phyloP scores from a whole-genome alignment of 2,888 invertebrate species.

The Mythimna loreyi region DNA sequence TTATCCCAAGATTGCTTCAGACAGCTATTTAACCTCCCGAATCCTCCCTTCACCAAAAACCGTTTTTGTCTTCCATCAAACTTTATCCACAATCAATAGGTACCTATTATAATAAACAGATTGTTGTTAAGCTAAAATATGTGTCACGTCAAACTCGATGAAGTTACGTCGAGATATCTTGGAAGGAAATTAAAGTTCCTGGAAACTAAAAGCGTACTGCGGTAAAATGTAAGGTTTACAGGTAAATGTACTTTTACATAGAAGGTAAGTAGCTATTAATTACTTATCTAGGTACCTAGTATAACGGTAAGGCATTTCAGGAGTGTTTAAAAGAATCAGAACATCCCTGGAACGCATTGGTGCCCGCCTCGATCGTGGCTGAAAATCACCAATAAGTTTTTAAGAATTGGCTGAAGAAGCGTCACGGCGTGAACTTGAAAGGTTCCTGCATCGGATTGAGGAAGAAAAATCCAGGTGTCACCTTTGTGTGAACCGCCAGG shows the following conservation, averaged over 20 bases:
- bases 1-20: too few species aligned
- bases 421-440: too few species aligned
- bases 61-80: background rate
- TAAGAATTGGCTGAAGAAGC: too few species aligned
- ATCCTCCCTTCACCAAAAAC: background rate
- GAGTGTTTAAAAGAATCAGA: too few species aligned
- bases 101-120: conserved; percentile 2
- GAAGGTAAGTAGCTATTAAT: background rate
- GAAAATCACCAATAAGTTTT: too few species aligned
- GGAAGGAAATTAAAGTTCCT: conserved; percentile 56
- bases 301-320: background rate
- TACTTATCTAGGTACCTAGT: background rate
- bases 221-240: conserved; percentile 13
- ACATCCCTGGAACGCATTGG: too few species aligned
- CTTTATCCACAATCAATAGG: background rate
- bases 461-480: too few species aligned
- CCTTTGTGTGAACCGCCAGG: too few species aligned
- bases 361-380: too few species aligned
- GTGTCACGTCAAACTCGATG: conserved; percentile 35
- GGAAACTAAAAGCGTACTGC: conserved; percentile 47
- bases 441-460: too few species aligned
- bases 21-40: too few species aligned
- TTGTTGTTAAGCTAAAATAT: background rate
- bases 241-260: conserved; percentile 12
- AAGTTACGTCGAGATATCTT: conserved; percentile 24